Conservation (phyloP, 2,797 vertebrate species). For the Falco columbarius region DNA sequence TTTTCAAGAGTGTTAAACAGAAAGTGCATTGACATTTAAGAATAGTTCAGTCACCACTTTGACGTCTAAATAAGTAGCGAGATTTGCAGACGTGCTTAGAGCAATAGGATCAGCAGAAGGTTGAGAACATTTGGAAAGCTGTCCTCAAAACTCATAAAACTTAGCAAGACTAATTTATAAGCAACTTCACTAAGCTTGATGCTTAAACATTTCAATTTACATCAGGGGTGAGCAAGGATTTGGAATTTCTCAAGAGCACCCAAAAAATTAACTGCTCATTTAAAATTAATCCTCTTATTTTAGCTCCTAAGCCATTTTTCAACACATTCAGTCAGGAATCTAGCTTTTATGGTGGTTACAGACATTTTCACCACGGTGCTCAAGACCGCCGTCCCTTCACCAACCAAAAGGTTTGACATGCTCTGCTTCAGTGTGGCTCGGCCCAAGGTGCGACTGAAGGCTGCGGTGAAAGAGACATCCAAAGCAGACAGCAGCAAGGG, state of each 20-base stretch:
- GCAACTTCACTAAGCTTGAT: neutral
- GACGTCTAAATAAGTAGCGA: constrained; percentile 15
- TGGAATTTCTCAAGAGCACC: neutral
- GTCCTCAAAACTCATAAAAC: constrained; percentile 4
- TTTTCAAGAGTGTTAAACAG: constrained; percentile 1
- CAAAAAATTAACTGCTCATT: neutral
- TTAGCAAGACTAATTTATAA: constrained; percentile 60
- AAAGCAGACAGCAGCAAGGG: neutral
- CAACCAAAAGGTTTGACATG: neutral
- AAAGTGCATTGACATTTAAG: constrained; percentile 47
- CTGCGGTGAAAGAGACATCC: neutral
- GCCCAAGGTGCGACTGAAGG: neutral
- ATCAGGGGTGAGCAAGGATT: neutral
- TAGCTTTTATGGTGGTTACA: neutral
- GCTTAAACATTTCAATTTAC: neutral
- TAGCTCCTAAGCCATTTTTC: neutral
- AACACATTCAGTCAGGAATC: fast-evolving
- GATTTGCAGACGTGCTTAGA: neutral
- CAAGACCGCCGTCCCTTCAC: neutral
- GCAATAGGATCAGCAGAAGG: constrained; percentile 54
- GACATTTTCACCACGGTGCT: neutral
- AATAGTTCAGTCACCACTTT: constrained; percentile 37
- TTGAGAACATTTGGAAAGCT: constrained; percentile 49
- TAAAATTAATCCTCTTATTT: neutral
- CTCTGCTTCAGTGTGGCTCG: fast-evolving